Percentiles rank a stretch among this genome's conserved stretches.
Evolutionary conservation across 2,797 vertebrate species (phyloP).

Genomic region (Schizopygopsis malacanthus): DNA sequence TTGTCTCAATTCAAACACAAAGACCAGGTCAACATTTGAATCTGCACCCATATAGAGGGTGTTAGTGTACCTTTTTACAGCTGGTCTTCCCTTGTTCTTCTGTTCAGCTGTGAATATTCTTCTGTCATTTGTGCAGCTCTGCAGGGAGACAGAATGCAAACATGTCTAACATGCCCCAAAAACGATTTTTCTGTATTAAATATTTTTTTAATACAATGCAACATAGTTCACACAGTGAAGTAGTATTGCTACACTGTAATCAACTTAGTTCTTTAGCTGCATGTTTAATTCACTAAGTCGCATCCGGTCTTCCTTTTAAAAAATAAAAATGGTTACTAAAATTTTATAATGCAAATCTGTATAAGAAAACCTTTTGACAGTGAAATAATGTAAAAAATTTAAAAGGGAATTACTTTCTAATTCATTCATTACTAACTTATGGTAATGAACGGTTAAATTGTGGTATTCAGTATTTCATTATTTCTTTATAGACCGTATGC

Average conservation of each 20-base stretch:
- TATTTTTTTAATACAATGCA: background rate
- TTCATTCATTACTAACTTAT: background rate
- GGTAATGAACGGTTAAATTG: background rate
- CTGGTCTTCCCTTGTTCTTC: slow-evolving; percentile 55
- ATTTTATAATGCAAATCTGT: background rate
- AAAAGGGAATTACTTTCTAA: background rate
- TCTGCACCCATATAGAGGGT: background rate
- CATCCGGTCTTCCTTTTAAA: background rate
- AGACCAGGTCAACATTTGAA: background rate
- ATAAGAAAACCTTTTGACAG: background rate
- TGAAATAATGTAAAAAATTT: background rate
- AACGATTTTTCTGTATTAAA: background rate
- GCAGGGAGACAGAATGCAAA: background rate
- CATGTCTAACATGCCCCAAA: background rate
- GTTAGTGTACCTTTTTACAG: slow-evolving; percentile 54
- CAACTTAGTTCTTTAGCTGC: background rate
- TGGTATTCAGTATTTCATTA: background rate
- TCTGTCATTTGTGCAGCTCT: slow-evolving; percentile 55
- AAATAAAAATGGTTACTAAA: background rate
- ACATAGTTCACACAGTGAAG: background rate
- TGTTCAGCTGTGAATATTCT: slow-evolving; percentile 4
- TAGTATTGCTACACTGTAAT: background rate
- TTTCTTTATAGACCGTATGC: background rate
- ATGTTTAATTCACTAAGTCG: background rate
- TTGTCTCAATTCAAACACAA: background rate